Base-by-base conservation (phyloP, 1,140 invertebrate species). In the Cydia strobilella region DNA sequence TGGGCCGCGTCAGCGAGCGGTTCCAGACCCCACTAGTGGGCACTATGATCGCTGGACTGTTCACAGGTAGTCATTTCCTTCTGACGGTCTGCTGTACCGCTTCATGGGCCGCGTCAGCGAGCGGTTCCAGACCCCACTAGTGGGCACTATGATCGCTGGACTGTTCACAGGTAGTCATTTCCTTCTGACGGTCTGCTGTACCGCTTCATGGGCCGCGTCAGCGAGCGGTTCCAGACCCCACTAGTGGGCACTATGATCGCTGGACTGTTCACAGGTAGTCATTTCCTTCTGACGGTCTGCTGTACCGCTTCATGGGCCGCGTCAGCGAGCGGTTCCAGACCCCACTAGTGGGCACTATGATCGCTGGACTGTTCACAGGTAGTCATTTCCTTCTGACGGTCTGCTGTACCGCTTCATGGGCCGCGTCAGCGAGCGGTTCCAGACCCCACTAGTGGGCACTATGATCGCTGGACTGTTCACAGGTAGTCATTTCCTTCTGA, bases 111-210 rank as follows among this genome's bases (percentile, higher is more conserved):
- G 88, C 23, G 95, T 98, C 31, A 94, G 96, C 91, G 92, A 95
- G 7, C 94, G 94, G 76, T 97, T 96, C 48, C 95, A 97, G 86
- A 98, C 97, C 0, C 98, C 98, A 13, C 75, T 98, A 2, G 82
- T 97, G 6, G 97, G 97, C 0, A 99, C 98, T 0, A 77, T 98
- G 12, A 76, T 97, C 0, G 96, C 97, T 20, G 94, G 39, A n/a
- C 31, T 75, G 13, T 48, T 35, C 48, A 25, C 13, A 66, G 42
- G 23, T 72, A 45, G 3, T 1, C 10, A 12, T n/a, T n/a, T n/a
- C n/a, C 96, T 3, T 95, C 94, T 74, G 98, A 99, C 92, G 98
- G 98, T 0, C 91, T 99, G 6, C 93, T 99, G 27, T 98, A 97
- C 87, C 94, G 95, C 75, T 94, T 93, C 79, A 90, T 98, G 31